Evolutionary conservation across 1,140 invertebrate species (phyloP).

Genomic region (Pseudomyrmex sp.): DNA sequence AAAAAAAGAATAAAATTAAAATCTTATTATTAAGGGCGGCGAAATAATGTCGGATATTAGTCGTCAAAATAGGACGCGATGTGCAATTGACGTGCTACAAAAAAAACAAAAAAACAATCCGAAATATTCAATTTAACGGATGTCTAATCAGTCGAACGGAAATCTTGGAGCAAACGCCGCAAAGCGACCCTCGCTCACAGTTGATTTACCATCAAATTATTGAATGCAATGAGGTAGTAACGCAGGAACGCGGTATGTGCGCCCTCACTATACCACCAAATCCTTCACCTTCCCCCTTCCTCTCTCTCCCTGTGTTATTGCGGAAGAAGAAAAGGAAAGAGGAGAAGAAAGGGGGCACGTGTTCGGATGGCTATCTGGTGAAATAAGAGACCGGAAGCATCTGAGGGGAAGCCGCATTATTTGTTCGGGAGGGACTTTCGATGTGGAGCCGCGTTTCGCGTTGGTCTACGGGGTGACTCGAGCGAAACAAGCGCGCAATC

Average conservation of each 20-base stretch:
- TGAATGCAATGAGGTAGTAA: slow-evolving; percentile 54
- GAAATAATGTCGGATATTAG: background rate
- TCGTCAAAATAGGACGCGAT: slow-evolving; percentile 34
- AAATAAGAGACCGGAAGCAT: slow-evolving; percentile 86
- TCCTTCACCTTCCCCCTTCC: background rate
- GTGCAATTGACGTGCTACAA: slow-evolving; percentile 28
- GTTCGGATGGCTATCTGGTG: slow-evolving; percentile 80
- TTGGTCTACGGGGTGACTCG: slow-evolving; percentile 64
- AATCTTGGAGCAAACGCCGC: slow-evolving; percentile 36
- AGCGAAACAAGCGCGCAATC: slow-evolving; percentile 61
- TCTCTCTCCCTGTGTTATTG: background rate
- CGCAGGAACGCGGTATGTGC: slow-evolving; percentile 55
- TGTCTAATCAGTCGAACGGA: slow-evolving; percentile 37
- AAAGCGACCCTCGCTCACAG: slow-evolving; percentile 16
- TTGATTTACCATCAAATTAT: slow-evolving; percentile 61
- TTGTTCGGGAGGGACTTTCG: slow-evolving; percentile 80
- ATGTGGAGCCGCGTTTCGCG: slow-evolving; percentile 46
- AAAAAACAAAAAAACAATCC: background rate
- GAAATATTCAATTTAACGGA: slow-evolving; percentile 45
- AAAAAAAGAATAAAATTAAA: background rate
- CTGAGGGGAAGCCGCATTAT: slow-evolving; percentile 83
- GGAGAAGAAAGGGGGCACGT: slow-evolving; percentile 77
- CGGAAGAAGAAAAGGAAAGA: slow-evolving; percentile 51
- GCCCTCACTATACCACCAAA: slow-evolving; percentile 24
- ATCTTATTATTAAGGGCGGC: too few species aligned